Conservation (phyloP, 2,113 vertebrate genomes). For the Chiloscyllium plagiosum region DNA sequence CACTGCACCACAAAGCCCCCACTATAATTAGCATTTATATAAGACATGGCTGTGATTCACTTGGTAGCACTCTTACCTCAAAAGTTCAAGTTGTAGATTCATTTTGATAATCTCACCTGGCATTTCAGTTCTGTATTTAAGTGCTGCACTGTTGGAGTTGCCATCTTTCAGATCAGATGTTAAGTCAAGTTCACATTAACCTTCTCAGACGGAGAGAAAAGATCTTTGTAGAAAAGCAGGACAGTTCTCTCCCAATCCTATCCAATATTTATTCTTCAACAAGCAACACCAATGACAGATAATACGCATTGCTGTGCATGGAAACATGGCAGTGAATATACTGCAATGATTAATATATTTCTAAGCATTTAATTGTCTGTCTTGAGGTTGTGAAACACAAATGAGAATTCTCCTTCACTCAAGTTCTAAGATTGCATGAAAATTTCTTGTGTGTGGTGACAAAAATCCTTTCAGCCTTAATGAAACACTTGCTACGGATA, state of each 20-base stretch:
- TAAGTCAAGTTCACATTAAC: neutral
- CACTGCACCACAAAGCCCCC: too few species aligned
- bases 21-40: neutral
- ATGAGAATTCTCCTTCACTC: neutral
- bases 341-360: neutral
- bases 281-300: neutral
- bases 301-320: neutral
- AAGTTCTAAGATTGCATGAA: neutral
- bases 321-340: neutral
- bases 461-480: neutral
- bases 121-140: neutral
- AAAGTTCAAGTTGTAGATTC: neutral
- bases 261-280: neutral
- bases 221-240: neutral
- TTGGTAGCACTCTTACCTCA: neutral
- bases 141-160: neutral
- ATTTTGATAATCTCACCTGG: neutral
- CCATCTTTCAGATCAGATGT: neutral
- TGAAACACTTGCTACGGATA: neutral
- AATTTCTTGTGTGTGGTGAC: neutral
- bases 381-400: neutral
- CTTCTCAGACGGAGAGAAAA: neutral
- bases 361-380: neutral
- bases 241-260: neutral
- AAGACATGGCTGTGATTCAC: neutral